These are phyloP conservation scores for Hippocampus zosterae DNA, from an alignment of 2,113 vertebrate genomes.

Conservation along the genomic window DNA sequence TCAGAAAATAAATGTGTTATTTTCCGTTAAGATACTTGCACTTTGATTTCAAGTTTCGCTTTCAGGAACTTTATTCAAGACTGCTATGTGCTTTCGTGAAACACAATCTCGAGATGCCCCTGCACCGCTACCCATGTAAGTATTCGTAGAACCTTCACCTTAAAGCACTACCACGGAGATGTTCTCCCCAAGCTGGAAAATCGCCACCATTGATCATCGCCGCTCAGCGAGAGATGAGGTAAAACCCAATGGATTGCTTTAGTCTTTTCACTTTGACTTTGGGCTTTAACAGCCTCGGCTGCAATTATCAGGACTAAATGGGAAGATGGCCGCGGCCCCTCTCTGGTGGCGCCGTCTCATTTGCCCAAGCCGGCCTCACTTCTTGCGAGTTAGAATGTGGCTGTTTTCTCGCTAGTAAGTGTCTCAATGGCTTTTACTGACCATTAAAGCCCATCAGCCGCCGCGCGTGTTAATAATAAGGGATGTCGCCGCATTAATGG, in stretches of 20 bases:
- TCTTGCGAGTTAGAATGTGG: conserved; percentile 24
- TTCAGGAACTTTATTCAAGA: too few species aligned
- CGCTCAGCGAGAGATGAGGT: conserved; percentile 15
- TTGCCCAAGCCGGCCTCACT: conserved; percentile 22
- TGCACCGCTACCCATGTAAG: neutral
- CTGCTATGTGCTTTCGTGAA: too few species aligned
- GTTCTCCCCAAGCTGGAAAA: conserved; percentile 15
- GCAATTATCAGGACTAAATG: conserved; percentile 24
- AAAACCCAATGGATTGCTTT: conserved; percentile 27
- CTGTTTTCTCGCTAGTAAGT: conserved; percentile 30
- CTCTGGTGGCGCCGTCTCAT: conserved; percentile 7
- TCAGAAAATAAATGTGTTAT: too few species aligned
- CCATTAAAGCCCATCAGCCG: conserved; percentile 60
- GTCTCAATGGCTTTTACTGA: conserved; percentile 49
- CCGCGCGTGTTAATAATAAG: conserved; percentile 51
- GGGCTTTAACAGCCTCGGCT: conserved; percentile 16
- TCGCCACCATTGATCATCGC: conserved; percentile 12
- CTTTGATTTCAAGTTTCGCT: too few species aligned
- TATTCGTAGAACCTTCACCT: conserved; percentile 15
- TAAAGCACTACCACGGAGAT: neutral
- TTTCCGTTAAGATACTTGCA: too few species aligned
- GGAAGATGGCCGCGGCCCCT: conserved; percentile 8
- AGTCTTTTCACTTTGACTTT: conserved; percentile 20
- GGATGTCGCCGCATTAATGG: conserved; percentile 44
- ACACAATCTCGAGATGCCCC: neutral